Evolutionary conservation across 1,140 invertebrate genomes (phyloP).

Genomic region (Magallana gigas): DNA sequence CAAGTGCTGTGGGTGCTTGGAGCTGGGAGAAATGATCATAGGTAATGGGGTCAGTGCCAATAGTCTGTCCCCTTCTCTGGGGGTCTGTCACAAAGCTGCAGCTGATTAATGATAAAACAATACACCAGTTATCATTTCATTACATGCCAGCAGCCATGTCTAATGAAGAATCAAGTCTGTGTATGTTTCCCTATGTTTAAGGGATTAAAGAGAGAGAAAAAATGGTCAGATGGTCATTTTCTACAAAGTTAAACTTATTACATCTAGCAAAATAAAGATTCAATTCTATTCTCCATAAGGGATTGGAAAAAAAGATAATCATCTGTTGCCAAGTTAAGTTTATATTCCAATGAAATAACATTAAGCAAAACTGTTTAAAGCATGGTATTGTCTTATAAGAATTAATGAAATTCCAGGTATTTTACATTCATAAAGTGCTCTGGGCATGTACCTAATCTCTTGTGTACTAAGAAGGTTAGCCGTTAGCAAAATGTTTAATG

Average conservation of each 20-base stretch:
- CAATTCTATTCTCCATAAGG: too few relatives aligned
- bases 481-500: neutral
- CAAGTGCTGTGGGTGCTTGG: neutral
- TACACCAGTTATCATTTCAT: neutral
- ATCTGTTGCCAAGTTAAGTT: too few relatives aligned
- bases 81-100: neutral
- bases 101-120: slow-evolving; percentile 5
- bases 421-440: neutral
- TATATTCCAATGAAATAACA: too few relatives aligned
- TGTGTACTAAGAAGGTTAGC: neutral
- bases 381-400: too few relatives aligned
- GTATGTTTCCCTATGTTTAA: too few relatives aligned
- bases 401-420: neutral
- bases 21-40: neutral
- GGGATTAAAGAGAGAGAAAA: too few relatives aligned
- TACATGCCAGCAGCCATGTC: neutral
- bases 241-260: too few relatives aligned
- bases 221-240: too few relatives aligned
- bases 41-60: neutral
- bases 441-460: neutral
- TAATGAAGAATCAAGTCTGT: neutral
- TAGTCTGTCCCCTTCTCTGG: neutral
- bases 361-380: too few relatives aligned
- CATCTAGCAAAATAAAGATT: too few relatives aligned
- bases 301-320: too few relatives aligned